Evolutionary conservation across 2,888 invertebrate genomes (phyloP), one percentile per base, ranked within the genome.

Genomic region (Hirtodrosophila cameraria): DNA sequence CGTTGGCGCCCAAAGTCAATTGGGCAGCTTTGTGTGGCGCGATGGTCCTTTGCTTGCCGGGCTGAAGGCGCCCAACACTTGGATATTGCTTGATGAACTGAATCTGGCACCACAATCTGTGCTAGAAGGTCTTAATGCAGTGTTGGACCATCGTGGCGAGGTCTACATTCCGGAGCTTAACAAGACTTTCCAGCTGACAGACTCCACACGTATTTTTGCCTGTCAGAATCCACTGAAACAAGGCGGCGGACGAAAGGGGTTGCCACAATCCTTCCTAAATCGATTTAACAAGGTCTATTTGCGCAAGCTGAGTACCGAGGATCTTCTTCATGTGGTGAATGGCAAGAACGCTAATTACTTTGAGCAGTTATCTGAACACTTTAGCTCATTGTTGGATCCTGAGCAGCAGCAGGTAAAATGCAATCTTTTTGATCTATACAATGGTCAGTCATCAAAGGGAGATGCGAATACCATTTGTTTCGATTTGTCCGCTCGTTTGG

Each of bases 91-190:
- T 18, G 99, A 99, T 90, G 99, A 99, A 92, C 92, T 99, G 71
- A 99, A 99, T 92, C 92, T 99, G 68, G 99, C 99, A 0, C 98
- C 99, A 0, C 99, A 99, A 90, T 97, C 99, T 0, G 99, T 99
- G 0, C 92, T 99, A 9, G 99, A 99, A 92, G 99, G 99, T 20
- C 93, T 99, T 2, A 99, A 99, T 89, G 99, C 99, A 0, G 99
- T 99, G 86, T 93, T 99, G 53, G 99, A 99, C 92, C 99, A 99
- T 89, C 93, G 99, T 82, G 97, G 97, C 0, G 97, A 98, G 91
- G 94, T 99, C 15, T 99, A 94, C 88, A 96, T 99, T 55, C 98
- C 99, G 0, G 99, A 99, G 91, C 92, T 99, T 8, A 96, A 96
- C 41, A 94, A 94, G 90, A 95, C 95, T 0, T 99, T 99, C 88